Evolutionary conservation across 37 sponge, comb jelly and placozoan species (phyloP).

Genomic region (Agelas oroides): DNA sequence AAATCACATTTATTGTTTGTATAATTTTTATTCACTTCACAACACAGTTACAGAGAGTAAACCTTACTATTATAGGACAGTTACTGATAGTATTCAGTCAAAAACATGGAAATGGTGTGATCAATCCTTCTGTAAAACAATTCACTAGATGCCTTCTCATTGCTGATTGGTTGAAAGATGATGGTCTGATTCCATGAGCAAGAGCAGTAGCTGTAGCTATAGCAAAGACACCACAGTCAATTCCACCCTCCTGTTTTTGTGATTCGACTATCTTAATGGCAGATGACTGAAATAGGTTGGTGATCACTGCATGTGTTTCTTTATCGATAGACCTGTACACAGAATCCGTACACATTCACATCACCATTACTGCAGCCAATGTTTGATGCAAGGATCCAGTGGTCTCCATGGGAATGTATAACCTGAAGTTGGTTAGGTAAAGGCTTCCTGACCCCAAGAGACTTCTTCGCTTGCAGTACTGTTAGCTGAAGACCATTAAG

Average conservation of each 20-base stretch:
- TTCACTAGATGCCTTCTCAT: slow-evolving; percentile 48
- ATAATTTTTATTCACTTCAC: background rate
- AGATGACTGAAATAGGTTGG: slow-evolving; percentile 3
- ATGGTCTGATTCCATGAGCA: slow-evolving; percentile 17
- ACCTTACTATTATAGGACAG: background rate
- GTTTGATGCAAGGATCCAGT: slow-evolving; percentile 38
- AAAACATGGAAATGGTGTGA: background rate
- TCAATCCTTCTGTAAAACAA: slow-evolving; percentile 20
- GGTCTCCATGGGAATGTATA: slow-evolving; percentile 34
- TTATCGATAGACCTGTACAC: slow-evolving; percentile 20
- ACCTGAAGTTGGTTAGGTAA: slow-evolving; percentile 21
- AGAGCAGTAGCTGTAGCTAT: slow-evolving; percentile 51
- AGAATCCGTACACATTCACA: slow-evolving; percentile 61
- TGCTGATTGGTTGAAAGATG: slow-evolving; percentile 13
- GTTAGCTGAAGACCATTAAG: slow-evolving; percentile 13
- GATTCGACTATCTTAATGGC: background rate
- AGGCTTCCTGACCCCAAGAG: background rate
- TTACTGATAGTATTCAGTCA: background rate
- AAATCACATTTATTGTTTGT: too few species aligned
- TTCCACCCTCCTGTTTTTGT: slow-evolving; percentile 43
- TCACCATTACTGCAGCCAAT: slow-evolving; percentile 22
- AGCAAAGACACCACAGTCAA: slow-evolving; percentile 70
- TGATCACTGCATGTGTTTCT: slow-evolving; percentile 20
- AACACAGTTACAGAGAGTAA: background rate
- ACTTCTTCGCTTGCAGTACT: slow-evolving; percentile 2